Evolutionary conservation across 2,113 vertebrate species (phyloP), one percentile per base, ranked within the genome.

Genomic region (Larimichthys crocea): DNA sequence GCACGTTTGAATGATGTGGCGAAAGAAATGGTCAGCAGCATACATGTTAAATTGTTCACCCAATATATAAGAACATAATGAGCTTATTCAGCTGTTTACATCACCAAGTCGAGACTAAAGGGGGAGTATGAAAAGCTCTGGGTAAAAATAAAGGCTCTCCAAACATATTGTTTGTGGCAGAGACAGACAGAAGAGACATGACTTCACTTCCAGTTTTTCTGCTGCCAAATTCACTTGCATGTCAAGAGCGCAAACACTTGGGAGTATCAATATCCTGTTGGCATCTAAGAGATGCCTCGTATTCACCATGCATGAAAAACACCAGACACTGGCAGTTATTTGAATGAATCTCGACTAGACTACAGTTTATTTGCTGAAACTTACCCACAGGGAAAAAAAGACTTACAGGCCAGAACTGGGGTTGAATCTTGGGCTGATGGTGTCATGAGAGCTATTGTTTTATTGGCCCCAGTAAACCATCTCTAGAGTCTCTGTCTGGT

Each of bases 31-130:
- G 6, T 60, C 57, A 60, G 26, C 16, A 31, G 10, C 9, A 19
- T 29, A 63, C 35, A 52, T 26, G 72, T 74, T 74, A 2, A 42
- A 62, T 14, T 24, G 57, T 50, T 61, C 26, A 61, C 19, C 52
- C 48, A 11, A 50, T 22, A 40, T 15, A 24, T 40, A 40, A 40
- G 5, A 74, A 11, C 7, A 15, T 14, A 7, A 40, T 22, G 6
- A 10, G 1, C 2, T 20, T 35, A 62, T 62, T 52, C 59, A 52
- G 19, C 57, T 50, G 19, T 59, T 31, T 2, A 17, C 31, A 74
- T 1, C 17, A 61, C 57, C 16, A 7, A 60, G 10, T 6, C 1
- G 10, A 12, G 20, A n/a, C 68, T 57, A 56, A 22, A 56, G 3
- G 1, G 56, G 35, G 14, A 22, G 6, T 10, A 44, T 56, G 29